phyloP scores from a whole-genome alignment of 2,797 vertebrate species.

The Halcyon smyrnensis region DNA sequence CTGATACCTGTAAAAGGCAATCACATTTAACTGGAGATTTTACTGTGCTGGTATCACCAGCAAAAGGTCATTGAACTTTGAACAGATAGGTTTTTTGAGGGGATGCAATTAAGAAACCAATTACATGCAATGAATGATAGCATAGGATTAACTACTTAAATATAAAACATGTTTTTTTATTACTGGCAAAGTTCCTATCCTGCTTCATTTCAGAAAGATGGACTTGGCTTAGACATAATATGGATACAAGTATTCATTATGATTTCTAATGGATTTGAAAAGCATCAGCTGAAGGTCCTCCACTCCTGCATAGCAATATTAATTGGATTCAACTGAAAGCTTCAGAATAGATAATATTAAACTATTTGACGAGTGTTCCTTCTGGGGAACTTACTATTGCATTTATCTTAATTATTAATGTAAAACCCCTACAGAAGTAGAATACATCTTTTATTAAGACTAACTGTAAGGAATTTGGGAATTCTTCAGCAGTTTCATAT shows the following conservation, averaged over 20 bases:
- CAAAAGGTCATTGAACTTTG: slow-evolving; percentile 19
- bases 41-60: neutral
- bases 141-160: slow-evolving; percentile 30
- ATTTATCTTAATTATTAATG: slow-evolving; percentile 67
- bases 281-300: slow-evolving; percentile 50
- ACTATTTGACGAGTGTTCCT: slow-evolving; percentile 43
- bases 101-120: slow-evolving; percentile 66
- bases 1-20: neutral
- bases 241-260: slow-evolving; percentile 16
- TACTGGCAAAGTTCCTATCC: neutral
- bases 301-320: neutral
- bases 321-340: slow-evolving; percentile 41
- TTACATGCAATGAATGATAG: slow-evolving; percentile 39
- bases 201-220: slow-evolving; percentile 13
- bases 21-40: slow-evolving; percentile 21
- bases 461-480: slow-evolving; percentile 36
- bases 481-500: slow-evolving; percentile 22
- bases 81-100: slow-evolving; percentile 35
- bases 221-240: neutral
- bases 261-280: slow-evolving; percentile 47
- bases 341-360: slow-evolving; percentile 55
- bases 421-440: slow-evolving; percentile 19
- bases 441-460: slow-evolving; percentile 50
- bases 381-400: slow-evolving; percentile 36
- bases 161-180: neutral